Percentiles rank a stretch among this genome's conserved stretches.
Evolutionary conservation across 2,113 vertebrate genomes (phyloP).

Genomic region (Lipophrys pholis): DNA sequence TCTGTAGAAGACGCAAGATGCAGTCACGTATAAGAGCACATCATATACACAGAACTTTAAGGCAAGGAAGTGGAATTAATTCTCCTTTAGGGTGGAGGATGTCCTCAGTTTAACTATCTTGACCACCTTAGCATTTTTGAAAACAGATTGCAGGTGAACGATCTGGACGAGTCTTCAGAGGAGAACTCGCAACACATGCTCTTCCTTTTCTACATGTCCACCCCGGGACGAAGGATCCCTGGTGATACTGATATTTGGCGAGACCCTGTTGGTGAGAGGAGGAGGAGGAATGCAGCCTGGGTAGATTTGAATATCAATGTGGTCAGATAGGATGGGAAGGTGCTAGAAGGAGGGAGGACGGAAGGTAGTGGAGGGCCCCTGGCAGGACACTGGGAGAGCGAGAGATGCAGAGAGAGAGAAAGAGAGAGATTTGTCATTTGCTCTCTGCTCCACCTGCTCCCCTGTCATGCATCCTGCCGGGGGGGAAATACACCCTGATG

Average conservation of each 20-base stretch:
- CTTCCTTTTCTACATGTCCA: conserved; percentile 24
- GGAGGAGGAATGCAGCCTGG: conserved; percentile 56
- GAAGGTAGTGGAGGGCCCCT: conserved; percentile 49
- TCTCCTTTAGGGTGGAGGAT: background rate
- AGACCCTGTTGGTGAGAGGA: conserved; percentile 57
- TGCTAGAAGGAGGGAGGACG: conserved; percentile 49
- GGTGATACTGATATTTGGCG: background rate
- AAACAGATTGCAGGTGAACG: conserved; percentile 11
- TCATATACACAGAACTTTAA: background rate
- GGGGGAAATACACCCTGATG: conserved; percentile 67
- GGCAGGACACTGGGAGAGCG: conserved; percentile 58
- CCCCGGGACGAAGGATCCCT: conserved; percentile 35
- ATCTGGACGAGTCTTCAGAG: conserved; percentile 13
- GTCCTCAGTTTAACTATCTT: conserved; percentile 4
- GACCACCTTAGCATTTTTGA: conserved; percentile 10
- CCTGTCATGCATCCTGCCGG: conserved; percentile 73
- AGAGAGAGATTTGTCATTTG: conserved; percentile 75
- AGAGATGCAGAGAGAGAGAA: conserved; percentile 28
- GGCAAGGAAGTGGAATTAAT: background rate
- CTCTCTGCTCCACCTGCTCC: conserved; percentile 79
- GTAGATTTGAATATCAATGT: conserved; percentile 83
- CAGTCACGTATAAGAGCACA: background rate
- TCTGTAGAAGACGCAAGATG: conserved; percentile 10
- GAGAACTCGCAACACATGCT: conserved; percentile 6
- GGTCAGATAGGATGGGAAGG: conserved; percentile 67